Conservation (phyloP, 2,888 invertebrate species). For the Pyrrhosoma nymphula region DNA sequence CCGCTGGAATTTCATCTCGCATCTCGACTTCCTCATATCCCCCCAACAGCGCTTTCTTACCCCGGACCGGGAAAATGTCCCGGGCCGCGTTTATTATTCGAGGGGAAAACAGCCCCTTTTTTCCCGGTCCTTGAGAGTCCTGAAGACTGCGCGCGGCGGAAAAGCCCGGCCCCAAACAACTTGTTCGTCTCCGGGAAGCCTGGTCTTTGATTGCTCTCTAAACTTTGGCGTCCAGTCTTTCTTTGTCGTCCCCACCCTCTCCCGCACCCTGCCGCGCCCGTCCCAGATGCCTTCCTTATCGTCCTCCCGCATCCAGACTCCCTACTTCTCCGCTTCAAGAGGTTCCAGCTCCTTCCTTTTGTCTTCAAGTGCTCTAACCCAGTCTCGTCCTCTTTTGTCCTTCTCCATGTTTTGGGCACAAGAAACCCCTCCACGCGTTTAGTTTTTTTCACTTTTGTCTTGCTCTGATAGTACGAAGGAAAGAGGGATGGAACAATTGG, state of each 20-base stretch:
- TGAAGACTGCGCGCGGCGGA: background rate
- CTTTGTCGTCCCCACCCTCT: background rate
- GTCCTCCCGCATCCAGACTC: background rate
- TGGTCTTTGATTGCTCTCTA: slow-evolving; percentile 25
- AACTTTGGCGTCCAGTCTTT: slow-evolving; percentile 3
- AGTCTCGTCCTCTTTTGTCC: background rate
- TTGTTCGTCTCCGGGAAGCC: background rate
- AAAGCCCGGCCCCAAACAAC: background rate
- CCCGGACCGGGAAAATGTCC: background rate
- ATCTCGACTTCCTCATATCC: background rate
- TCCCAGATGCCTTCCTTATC: background rate
- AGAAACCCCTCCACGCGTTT: background rate
- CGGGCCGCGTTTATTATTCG: background rate
- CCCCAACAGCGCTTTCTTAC: background rate
- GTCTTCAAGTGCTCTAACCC: background rate
- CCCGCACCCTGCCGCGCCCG: background rate
- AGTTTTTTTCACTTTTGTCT: no score
- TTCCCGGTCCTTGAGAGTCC: background rate
- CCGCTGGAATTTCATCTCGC: background rate
- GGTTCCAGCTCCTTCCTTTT: background rate
- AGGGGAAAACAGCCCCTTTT: background rate
- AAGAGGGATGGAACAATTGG: no score
- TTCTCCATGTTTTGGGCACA: background rate
- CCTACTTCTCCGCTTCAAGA: background rate
- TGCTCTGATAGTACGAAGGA: no score